Evolutionary conservation across 1,140 invertebrate genomes (phyloP).

Genomic region (Popillia japonica): DNA sequence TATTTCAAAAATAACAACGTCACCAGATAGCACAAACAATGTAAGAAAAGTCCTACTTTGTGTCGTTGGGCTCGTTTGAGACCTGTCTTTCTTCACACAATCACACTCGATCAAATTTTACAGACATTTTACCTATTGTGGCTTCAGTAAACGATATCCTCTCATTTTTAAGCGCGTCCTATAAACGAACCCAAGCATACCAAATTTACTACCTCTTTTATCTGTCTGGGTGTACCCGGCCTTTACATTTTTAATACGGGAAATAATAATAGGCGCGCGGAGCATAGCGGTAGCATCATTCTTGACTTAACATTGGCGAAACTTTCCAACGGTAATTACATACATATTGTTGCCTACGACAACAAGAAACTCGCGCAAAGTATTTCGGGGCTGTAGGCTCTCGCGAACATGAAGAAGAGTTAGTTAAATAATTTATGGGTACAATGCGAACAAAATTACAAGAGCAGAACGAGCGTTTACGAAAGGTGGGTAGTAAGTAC

Average conservation of each 20-base stretch:
- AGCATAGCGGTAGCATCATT: neutral
- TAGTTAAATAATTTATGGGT: conserved; percentile 12
- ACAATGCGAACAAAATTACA: conserved; percentile 18
- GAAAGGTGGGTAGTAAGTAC: neutral
- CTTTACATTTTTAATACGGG: neutral
- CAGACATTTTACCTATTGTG: no score
- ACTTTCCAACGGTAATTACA: neutral
- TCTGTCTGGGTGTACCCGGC: neutral
- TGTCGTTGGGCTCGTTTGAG: no score
- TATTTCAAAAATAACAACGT: no score
- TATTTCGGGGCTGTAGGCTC: neutral
- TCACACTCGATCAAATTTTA: no score
- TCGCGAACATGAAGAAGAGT: neutral
- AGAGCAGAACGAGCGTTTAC: neutral
- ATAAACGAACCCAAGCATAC: neutral
- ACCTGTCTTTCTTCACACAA: no score
- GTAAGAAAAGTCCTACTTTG: no score
- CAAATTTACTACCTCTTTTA: neutral
- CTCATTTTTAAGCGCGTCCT: no score
- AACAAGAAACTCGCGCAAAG: neutral
- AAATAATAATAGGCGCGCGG: neutral
- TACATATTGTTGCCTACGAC: neutral
- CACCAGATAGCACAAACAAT: no score
- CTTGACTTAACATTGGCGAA: neutral
- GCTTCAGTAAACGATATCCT: no score